Conservation (phyloP, 1,140 invertebrate species). For the Triops longicaudatus region DNA sequence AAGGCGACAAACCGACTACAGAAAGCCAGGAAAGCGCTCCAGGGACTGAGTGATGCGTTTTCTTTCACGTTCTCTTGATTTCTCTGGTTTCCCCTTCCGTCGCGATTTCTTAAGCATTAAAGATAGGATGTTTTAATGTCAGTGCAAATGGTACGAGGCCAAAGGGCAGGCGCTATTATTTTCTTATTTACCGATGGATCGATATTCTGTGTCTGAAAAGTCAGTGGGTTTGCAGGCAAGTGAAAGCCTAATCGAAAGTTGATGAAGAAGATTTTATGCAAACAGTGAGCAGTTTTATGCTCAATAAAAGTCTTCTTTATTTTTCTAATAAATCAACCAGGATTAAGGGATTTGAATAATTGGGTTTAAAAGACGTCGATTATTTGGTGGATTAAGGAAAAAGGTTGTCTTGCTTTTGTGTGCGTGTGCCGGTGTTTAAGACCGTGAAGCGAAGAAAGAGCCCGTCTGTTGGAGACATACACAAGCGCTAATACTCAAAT, state of each 20-base stretch:
- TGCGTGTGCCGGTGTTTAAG: no score
- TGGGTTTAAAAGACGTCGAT: no score
- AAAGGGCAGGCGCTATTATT: neutral
- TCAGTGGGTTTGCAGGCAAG: neutral
- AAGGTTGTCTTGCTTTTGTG: no score
- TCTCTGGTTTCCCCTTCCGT: neutral
- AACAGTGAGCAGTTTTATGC: constrained; percentile 7
- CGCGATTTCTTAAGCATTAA: neutral
- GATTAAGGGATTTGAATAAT: no score
- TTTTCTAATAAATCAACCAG: neutral
- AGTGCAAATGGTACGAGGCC: constrained; percentile 8
- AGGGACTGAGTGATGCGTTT: constrained; percentile 24
- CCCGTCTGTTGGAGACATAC: neutral
- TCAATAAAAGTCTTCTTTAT: neutral
- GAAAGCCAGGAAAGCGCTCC: constrained; percentile 26
- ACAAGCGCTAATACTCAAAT: constrained; percentile 3
- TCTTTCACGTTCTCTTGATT: neutral
- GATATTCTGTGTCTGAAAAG: neutral
- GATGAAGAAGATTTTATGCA: neutral
- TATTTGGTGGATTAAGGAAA: no score
- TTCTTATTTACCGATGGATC: neutral
- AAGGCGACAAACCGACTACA: constrained; percentile 22
- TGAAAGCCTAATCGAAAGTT: neutral
- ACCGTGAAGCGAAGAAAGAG: neutral
- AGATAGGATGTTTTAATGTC: neutral